Evolutionary conservation across 2,797 vertebrate species (phyloP).

Genomic region (Champsocephalus gunnari): DNA sequence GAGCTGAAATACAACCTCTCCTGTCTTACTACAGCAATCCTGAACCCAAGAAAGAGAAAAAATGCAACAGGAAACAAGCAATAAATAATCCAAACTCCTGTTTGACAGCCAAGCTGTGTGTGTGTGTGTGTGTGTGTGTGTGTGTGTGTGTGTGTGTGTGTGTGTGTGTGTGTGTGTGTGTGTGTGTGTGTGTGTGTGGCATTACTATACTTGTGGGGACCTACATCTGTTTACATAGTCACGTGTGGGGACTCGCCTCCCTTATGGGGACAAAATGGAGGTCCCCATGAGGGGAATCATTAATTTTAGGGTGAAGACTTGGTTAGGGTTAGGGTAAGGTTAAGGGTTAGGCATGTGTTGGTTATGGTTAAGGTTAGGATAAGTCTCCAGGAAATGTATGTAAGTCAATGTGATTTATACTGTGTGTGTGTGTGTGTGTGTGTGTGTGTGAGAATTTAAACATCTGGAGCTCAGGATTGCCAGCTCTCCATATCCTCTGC

Average conservation of each 20-base stretch:
- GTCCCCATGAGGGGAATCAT: no score
- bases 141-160: conserved; percentile 10
- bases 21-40: not conserved
- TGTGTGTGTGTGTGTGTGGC: not conserved
- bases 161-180: conserved; percentile 2
- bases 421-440: not conserved
- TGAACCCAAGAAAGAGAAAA: conserved; percentile 7
- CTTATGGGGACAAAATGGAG: no score
- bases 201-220: no score
- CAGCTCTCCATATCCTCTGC: not conserved
- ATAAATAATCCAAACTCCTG: not conserved
- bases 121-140: conserved; percentile 3
- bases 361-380: no score
- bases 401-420: not conserved
- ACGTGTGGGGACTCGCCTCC: no score
- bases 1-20: conserved; percentile 49
- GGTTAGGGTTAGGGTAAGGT: no score
- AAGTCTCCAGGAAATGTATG: no score
- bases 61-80: conserved; percentile 16
- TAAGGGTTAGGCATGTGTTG: no score
- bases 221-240: no score
- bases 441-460: not conserved
- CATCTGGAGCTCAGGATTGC: conserved; percentile 32
- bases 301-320: no score
- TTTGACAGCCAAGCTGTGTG: not conserved